Evolutionary conservation across 2,888 invertebrate genomes (phyloP).

Genomic region (Vandiemenella viatica): DNA sequence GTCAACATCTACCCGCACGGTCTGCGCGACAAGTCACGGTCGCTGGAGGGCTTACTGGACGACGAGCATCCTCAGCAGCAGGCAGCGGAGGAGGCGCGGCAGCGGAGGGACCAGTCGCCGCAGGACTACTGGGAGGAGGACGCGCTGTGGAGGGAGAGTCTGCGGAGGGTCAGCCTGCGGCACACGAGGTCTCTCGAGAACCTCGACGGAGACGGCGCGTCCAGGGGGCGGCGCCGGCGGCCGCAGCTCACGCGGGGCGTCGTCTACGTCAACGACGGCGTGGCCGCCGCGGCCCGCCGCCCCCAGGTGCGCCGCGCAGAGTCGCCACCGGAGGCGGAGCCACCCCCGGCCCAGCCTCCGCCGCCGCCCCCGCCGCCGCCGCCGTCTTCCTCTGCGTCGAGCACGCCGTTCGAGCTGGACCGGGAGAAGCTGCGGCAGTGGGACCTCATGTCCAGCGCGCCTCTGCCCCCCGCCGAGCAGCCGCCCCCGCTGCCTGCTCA

Average conservation of each 20-base stretch:
- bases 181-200: constrained; percentile 74
- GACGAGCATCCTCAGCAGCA: constrained; percentile 8
- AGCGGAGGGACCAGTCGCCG: constrained; percentile 11
- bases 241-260: constrained; percentile 50
- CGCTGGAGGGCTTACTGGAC: constrained; percentile 42
- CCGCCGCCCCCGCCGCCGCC: constrained; percentile 1
- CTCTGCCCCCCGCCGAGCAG: constrained; percentile 21
- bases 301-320: constrained; percentile 16
- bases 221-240: constrained; percentile 9
- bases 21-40: constrained; percentile 30
- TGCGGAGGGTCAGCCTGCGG: constrained; percentile 60
- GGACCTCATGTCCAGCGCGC: constrained; percentile 76
- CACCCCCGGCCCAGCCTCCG: constrained; percentile 12
- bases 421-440: constrained; percentile 75
- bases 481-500: background rate
- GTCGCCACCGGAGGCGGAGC: constrained; percentile 18
- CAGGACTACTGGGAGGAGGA: constrained; percentile 75
- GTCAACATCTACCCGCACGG: constrained; percentile 30
- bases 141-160: constrained; percentile 61
- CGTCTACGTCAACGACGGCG: constrained; percentile 56
- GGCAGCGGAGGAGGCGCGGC: constrained; percentile 16
- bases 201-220: constrained; percentile 27
- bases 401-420: constrained; percentile 43
- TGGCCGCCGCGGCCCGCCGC: constrained; percentile 33
- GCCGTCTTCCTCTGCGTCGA: constrained; percentile 16